Conservation (phyloP, 53 echinoderm and acorn worm genomes). For the Holothuria scabra region DNA sequence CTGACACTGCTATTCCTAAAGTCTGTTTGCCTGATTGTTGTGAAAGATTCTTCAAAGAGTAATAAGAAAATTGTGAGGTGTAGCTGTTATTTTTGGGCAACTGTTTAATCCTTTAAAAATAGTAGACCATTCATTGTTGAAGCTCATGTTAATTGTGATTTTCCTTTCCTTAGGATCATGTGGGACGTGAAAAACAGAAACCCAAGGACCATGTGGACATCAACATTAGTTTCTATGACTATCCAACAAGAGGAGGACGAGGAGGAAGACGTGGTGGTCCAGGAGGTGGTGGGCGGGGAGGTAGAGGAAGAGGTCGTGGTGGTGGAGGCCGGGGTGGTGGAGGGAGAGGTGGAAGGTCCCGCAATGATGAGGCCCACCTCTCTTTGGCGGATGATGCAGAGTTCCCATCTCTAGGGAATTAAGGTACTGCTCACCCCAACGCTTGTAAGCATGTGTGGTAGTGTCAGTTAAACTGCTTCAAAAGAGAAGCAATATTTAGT, state of each 20-base stretch:
- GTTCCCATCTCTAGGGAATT: slow-evolving; percentile 72
- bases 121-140: too few relatives aligned
- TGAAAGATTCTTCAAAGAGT: too few relatives aligned
- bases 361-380: slow-evolving; percentile 57
- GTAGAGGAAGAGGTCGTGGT: slow-evolving; percentile 39
- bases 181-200: slow-evolving; percentile 6
- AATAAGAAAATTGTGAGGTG: too few relatives aligned
- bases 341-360: slow-evolving; percentile 56
- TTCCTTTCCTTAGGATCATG: too few relatives aligned
- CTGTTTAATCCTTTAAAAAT: too few relatives aligned
- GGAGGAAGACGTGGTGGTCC: slow-evolving; percentile 62
- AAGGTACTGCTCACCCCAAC: too few relatives aligned
- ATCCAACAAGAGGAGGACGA: slow-evolving; percentile 60
- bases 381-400: slow-evolving; percentile 84
- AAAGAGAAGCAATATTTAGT: slow-evolving; percentile 24
- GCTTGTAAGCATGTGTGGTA: too few relatives aligned
- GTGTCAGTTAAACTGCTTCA: slow-evolving; percentile 32
- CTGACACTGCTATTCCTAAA: too few relatives aligned
- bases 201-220: slow-evolving; percentile 44
- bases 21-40: too few relatives aligned
- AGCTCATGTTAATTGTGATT: too few relatives aligned
- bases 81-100: too few relatives aligned
- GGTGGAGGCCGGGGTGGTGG: slow-evolving; percentile 57
- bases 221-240: slow-evolving; percentile 71
- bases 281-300: slow-evolving; percentile 38